A percentile compares a stretch with the other conserved stretches of the same genome.
Conservation (phyloP, 2,888 invertebrate genomes). For the Mythimna impura region DNA sequence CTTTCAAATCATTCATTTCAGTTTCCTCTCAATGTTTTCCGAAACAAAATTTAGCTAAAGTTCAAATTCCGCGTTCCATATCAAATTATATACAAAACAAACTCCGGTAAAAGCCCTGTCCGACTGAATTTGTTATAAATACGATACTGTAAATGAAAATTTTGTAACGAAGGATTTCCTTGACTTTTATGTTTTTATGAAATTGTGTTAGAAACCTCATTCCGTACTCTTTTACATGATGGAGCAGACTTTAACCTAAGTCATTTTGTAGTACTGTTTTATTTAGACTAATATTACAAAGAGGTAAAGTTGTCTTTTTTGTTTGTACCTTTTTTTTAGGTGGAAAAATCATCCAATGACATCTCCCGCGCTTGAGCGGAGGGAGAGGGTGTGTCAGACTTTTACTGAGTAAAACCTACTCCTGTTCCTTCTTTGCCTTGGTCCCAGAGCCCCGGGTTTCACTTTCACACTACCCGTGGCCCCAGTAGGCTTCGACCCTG, state of each 20-base stretch:
- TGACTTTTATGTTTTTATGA: conserved; percentile 12
- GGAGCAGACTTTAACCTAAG: conserved; percentile 11
- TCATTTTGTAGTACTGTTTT: neutral
- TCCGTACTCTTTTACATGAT: conserved; percentile 3
- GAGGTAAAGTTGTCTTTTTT: too few relatives aligned
- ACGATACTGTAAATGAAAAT: conserved; percentile 26
- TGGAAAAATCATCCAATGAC: too few relatives aligned
- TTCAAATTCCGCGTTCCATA: conserved; percentile 8
- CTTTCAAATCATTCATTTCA: neutral
- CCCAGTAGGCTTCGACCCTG: too few relatives aligned
- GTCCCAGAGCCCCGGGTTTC: too few relatives aligned
- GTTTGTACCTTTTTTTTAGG: too few relatives aligned
- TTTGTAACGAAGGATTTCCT: conserved; percentile 31
- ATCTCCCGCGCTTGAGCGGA: too few relatives aligned
- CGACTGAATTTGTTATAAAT: conserved; percentile 22
- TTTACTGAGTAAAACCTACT: too few relatives aligned
- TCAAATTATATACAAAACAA: conserved; percentile 19
- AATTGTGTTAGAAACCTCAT: conserved; percentile 21
- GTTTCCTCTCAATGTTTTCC: neutral
- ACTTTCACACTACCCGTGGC: too few relatives aligned
- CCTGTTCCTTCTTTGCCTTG: too few relatives aligned
- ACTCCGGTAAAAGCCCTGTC: conserved; percentile 13
- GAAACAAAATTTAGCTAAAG: conserved; percentile 9
- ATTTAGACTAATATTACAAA: neutral
- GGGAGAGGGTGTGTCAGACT: too few relatives aligned